Evolutionary conservation across 2,888 invertebrate species (phyloP).

Genomic region (Coecobrya sp.): DNA sequence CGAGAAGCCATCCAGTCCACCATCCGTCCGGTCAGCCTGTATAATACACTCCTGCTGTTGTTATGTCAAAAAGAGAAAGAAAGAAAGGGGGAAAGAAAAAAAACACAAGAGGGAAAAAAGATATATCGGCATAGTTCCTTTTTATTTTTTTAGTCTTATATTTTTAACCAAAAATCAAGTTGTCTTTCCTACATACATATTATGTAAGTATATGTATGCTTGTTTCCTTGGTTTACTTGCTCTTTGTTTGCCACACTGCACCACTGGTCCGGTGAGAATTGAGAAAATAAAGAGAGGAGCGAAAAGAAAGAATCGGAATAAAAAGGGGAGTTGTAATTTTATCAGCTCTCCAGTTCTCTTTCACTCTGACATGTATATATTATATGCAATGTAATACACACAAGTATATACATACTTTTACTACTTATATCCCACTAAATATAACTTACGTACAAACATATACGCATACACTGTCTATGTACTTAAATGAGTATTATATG

Average conservation of each 20-base stretch:
- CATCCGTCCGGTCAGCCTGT: slow-evolving; percentile 43
- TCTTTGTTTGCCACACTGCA: slow-evolving; percentile 60
- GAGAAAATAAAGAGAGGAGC: slow-evolving; percentile 59
- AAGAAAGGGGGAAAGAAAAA: not conserved
- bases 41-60: not conserved
- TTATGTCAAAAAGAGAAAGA: not conserved
- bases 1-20: too few relatives aligned
- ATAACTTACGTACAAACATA: not conserved
- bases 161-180: slow-evolving; percentile 69
- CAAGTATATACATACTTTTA: not conserved
- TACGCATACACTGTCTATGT: not conserved
- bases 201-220: not conserved
- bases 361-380: slow-evolving; percentile 1
- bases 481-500: slow-evolving; percentile 27
- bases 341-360: slow-evolving; percentile 56
- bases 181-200: slow-evolving; percentile 51
- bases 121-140: not conserved
- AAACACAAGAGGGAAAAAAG: not conserved
- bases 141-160: slow-evolving; percentile 5
- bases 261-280: slow-evolving; percentile 65
- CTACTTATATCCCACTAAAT: not conserved
- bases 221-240: not conserved
- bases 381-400: not conserved
- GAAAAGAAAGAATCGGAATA: slow-evolving; percentile 23
- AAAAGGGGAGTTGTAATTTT: slow-evolving; percentile 71